Percentiles rank a stretch among this genome's conserved stretches.
Conservation (phyloP, 2,888 invertebrate species). For the Troides aeacus region DNA sequence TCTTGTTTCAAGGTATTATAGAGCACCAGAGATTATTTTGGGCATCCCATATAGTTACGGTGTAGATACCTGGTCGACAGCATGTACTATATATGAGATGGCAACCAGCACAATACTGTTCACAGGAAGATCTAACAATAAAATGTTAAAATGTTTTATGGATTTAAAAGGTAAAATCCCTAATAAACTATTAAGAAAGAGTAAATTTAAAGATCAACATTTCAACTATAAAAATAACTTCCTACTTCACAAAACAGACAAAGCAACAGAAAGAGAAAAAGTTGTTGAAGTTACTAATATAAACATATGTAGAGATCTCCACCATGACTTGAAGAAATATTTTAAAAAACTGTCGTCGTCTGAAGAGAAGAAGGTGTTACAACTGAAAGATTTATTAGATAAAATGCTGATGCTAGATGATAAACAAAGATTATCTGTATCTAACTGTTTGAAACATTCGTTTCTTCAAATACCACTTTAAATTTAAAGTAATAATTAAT, state of each 20-base stretch:
- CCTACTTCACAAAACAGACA: conserved; percentile 97
- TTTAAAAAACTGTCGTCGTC: conserved; percentile 88
- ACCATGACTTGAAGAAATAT: conserved; percentile 92
- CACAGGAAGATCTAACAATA: conserved; percentile 98
- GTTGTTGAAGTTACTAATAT: conserved; percentile 93
- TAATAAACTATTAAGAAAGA: conserved; percentile 94
- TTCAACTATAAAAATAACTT: conserved; percentile 98
- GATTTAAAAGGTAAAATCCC: conserved; percentile 99
- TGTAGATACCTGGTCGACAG: conserved; percentile 99
- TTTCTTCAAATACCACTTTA: conserved; percentile 83
- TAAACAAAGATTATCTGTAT: conserved; percentile 91
- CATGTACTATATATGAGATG: conserved; percentile 98
- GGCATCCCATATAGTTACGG: conserved; percentile 97
- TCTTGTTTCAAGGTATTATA: conserved; percentile 97
- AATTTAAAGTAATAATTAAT: conserved; percentile 43
- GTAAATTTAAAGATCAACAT: conserved; percentile 97
- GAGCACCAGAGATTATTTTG: conserved; percentile 98
- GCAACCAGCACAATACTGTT: conserved; percentile 99
- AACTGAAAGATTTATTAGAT: conserved; percentile 95
- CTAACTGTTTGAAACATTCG: conserved; percentile 94
- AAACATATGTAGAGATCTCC: conserved; percentile 89
- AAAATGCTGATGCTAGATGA: conserved; percentile 94
- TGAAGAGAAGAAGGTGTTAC: conserved; percentile 92
- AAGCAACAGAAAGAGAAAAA: conserved; percentile 98
- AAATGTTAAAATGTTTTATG: conserved; percentile 99